phyloP scores from a whole-genome alignment of 64 coral and sea anemone species.

The Dendrophyllia cribrosa region DNA sequence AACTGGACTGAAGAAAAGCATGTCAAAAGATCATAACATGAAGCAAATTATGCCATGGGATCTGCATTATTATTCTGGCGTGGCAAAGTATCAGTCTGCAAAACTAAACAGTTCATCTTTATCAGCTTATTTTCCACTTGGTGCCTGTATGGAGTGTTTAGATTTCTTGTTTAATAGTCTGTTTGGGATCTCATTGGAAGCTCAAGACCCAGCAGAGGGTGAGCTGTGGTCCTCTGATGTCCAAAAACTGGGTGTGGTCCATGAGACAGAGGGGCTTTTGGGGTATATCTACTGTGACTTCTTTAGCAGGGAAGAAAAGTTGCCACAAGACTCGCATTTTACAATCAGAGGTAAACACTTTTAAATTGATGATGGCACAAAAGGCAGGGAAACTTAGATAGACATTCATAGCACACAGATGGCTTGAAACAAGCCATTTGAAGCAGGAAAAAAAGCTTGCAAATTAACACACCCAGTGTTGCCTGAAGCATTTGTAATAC shows the following conservation, averaged over 20 bases:
- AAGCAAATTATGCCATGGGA: slow-evolving; percentile 93
- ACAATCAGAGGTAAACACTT: slow-evolving; percentile 90
- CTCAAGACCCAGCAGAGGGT: slow-evolving; percentile 79
- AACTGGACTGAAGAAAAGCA: slow-evolving; percentile 70
- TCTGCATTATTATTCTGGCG: slow-evolving; percentile 85
- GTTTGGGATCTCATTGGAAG: slow-evolving; percentile 82
- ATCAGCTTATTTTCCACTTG: slow-evolving; percentile 93
- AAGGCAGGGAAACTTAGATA: too few relatives aligned
- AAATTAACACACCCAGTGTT: too few relatives aligned
- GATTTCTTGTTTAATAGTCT: slow-evolving; percentile 84
- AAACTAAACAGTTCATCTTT: slow-evolving; percentile 73
- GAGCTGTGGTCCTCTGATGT: slow-evolving; percentile 93
- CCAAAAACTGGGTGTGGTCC: slow-evolving; percentile 89
- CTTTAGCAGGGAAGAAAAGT: slow-evolving; percentile 82
- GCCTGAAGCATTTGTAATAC: too few relatives aligned
- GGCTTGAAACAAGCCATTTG: too few relatives aligned
- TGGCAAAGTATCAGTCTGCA: slow-evolving; percentile 81
- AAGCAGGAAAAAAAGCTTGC: too few relatives aligned
- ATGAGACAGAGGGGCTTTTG: slow-evolving; percentile 88
- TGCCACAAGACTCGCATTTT: slow-evolving; percentile 97
- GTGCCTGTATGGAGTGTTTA: slow-evolving; percentile 95
- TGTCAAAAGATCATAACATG: slow-evolving; percentile 15
- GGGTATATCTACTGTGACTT: slow-evolving; percentile 99
- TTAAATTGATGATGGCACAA: neutral
- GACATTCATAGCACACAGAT: too few relatives aligned